Conservation (phyloP, 1,140 invertebrate species). For the Drosophila pachea region DNA sequence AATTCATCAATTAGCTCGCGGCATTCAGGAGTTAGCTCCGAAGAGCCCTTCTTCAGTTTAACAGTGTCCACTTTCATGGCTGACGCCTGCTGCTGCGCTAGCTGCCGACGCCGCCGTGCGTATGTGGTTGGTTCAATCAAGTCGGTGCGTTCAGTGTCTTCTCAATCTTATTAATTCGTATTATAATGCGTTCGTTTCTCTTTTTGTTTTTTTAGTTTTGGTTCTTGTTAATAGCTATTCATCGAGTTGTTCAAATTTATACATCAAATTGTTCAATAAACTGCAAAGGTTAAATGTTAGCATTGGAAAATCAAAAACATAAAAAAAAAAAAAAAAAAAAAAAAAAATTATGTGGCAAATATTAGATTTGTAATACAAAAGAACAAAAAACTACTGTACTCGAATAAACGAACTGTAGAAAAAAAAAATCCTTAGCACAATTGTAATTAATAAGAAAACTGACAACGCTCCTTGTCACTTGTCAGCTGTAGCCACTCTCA, state of each 20-base stretch:
- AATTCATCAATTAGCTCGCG: constrained; percentile 89
- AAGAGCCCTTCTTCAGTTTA: constrained; percentile 92
- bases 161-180: constrained; percentile 8
- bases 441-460: constrained; percentile 20
- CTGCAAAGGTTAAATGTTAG: constrained; percentile 29
- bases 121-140: constrained; percentile 34
- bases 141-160: constrained; percentile 10
- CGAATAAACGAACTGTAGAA: neutral
- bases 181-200: constrained; percentile 10
- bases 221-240: constrained; percentile 18
- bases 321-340: neutral
- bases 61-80: constrained; percentile 93
- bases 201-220: neutral
- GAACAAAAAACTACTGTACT: too few relatives aligned
- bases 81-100: constrained; percentile 34
- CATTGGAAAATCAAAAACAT: neutral
- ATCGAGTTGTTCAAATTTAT: constrained; percentile 44
- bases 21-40: constrained; percentile 93
- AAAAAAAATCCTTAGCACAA: neutral
- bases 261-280: constrained; percentile 49
- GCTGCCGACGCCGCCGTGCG: constrained; percentile 40
- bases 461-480: constrained; percentile 20
- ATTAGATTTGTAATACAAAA: too few relatives aligned
- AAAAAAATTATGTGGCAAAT: neutral
- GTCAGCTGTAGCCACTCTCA: constrained; percentile 32